Percentiles rank a stretch among this genome's conserved stretches.
Evolutionary conservation across 2,888 invertebrate genomes (phyloP).

Genomic region (Theretra japonica): DNA sequence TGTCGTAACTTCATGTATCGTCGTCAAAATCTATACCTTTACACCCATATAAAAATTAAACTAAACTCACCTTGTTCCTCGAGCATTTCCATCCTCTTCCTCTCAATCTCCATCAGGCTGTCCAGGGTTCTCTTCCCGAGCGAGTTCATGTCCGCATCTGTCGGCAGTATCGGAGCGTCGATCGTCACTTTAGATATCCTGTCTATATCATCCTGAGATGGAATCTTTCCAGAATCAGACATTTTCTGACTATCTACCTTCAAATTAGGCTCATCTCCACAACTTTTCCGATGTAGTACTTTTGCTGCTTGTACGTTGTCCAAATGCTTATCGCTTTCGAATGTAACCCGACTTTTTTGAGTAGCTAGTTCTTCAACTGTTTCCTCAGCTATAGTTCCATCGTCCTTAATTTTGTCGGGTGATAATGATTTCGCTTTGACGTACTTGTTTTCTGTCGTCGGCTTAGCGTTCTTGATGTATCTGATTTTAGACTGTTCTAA

Average conservation of each 20-base stretch:
- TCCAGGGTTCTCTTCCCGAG: constrained; percentile 92
- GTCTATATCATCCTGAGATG: constrained; percentile 94
- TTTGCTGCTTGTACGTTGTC: constrained; percentile 44
- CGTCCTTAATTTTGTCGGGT: constrained; percentile 67
- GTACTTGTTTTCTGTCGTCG: constrained; percentile 73
- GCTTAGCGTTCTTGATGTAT: constrained; percentile 75
- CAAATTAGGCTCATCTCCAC: constrained; percentile 75
- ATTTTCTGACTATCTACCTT: constrained; percentile 67
- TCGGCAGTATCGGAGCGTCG: constrained; percentile 90
- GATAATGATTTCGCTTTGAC: constrained; percentile 74
- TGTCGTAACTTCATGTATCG: no score
- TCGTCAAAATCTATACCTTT: no score
- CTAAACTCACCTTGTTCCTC: constrained; percentile 93
- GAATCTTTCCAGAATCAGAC: constrained; percentile 79
- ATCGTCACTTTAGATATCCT: constrained; percentile 95
- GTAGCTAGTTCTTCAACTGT: constrained; percentile 44
- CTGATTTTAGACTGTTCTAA: constrained; percentile 60
- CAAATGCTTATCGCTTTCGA: constrained; percentile 41
- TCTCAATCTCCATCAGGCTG: constrained; percentile 95
- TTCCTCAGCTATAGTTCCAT: constrained; percentile 63
- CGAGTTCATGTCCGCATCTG: constrained; percentile 87
- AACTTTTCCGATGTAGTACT: constrained; percentile 74
- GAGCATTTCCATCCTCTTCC: constrained; percentile 93
- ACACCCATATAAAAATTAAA: no score
- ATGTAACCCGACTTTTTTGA: constrained; percentile 45